Conservation (phyloP, 1,140 invertebrate genomes). For the Drosophila sechellia region DNA sequence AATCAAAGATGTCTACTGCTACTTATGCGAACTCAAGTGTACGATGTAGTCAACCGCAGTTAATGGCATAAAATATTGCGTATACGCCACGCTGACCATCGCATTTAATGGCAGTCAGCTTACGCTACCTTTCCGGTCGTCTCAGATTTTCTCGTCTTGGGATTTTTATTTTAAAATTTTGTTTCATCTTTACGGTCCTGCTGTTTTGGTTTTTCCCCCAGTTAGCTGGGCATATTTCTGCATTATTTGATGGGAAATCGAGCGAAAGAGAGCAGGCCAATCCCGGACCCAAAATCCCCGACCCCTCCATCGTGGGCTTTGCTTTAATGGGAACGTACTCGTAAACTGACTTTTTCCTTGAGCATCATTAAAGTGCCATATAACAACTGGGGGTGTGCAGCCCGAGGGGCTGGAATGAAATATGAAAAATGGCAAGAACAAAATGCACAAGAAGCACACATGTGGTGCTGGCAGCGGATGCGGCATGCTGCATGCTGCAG, state of each 20-base stretch:
- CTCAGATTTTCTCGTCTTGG: constrained; percentile 34
- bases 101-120: constrained; percentile 21
- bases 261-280: constrained; percentile 40
- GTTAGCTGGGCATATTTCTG: constrained; percentile 62
- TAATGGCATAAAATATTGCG: constrained; percentile 55
- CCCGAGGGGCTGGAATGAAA: constrained; percentile 14
- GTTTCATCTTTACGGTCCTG: constrained; percentile 25
- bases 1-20: constrained; percentile 36
- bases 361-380: constrained; percentile 57
- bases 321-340: constrained; percentile 41
- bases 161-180: constrained; percentile 45
- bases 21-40: constrained; percentile 37
- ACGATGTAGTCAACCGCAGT: constrained; percentile 15
- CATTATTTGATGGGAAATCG: constrained; percentile 71
- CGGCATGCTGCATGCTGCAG: constrained; percentile 31
- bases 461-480: constrained; percentile 49
- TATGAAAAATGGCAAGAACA: constrained; percentile 65
- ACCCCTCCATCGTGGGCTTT: constrained; percentile 4
- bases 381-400: constrained; percentile 12
- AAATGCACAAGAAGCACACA: constrained; percentile 59
- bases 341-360: constrained; percentile 35
- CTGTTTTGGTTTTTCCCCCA: constrained; percentile 5
- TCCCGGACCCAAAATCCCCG: constrained; percentile 9
- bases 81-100: constrained; percentile 60
- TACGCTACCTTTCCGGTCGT: constrained; percentile 43